Conservation (phyloP, 2,797 vertebrate species). For the Xenentodon cancila region DNA sequence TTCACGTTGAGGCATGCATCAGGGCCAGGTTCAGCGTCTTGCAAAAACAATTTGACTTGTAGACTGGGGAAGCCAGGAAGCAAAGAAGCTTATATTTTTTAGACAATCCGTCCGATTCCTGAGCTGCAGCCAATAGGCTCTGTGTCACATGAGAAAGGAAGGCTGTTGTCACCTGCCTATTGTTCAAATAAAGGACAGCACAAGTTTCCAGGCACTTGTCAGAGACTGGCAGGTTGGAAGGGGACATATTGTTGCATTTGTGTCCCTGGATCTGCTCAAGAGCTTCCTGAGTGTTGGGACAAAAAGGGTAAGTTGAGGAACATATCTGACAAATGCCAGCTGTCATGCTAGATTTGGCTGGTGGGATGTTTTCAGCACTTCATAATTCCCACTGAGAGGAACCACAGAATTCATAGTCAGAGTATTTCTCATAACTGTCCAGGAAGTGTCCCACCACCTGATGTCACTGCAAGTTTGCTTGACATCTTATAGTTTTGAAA, state of each 20-base stretch:
- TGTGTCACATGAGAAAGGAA: constrained; percentile 77
- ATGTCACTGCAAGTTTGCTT: too few relatives aligned
- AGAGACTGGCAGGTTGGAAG: constrained; percentile 74
- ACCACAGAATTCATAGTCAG: constrained; percentile 31
- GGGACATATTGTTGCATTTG: constrained; percentile 73
- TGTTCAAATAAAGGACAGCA: constrained; percentile 39
- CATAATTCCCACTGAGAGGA: constrained; percentile 14
- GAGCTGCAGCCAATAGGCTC: constrained; percentile 47
- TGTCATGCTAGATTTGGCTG: constrained; percentile 52
- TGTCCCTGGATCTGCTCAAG: constrained; percentile 64
- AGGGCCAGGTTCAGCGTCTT: too few relatives aligned
- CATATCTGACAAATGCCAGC: constrained; percentile 74
- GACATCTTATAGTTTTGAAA: too few relatives aligned
- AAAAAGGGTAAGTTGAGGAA: constrained; percentile 63
- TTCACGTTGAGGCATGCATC: too few relatives aligned
- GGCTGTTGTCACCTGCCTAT: constrained; percentile 78
- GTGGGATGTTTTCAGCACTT: constrained; percentile 46
- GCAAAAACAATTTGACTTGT: too few relatives aligned
- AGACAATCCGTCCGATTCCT: too few relatives aligned
- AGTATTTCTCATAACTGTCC: constrained; percentile 5
- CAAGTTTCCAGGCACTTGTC: constrained; percentile 79
- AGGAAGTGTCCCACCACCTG: constrained; percentile 19
- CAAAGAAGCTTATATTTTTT: too few relatives aligned
- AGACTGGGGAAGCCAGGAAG: too few relatives aligned
- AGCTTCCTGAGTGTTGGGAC: constrained; percentile 46